Percentiles rank a stretch among this genome's conserved stretches.
These are phyloP conservation scores for Onychomys torridus DNA, from an alignment of 2,797 vertebrate genomes.

Conservation along the genomic window DNA sequence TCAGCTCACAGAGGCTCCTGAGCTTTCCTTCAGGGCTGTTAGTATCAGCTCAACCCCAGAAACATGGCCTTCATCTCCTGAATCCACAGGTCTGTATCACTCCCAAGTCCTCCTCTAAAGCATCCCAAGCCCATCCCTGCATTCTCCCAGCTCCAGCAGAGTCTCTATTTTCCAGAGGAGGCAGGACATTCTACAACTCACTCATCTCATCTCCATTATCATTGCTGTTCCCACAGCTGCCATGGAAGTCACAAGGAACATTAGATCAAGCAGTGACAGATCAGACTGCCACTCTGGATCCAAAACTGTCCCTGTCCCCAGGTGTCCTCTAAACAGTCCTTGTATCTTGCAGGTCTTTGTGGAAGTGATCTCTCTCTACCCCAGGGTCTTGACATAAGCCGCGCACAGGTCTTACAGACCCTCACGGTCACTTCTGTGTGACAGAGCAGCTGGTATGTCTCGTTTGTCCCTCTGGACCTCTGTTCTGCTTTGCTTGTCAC, in stretches of 20 bases:
- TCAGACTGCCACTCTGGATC: not conserved
- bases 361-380: not conserved
- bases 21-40: accelerated
- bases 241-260: not conserved
- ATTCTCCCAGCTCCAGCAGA: not conserved
- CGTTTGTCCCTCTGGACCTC: no score
- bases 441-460: no score
- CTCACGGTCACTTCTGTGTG: not conserved
- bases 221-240: not conserved
- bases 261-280: not conserved
- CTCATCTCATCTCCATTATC: no score
- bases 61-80: no score
- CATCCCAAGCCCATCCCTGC: accelerated
- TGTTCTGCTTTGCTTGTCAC: not conserved
- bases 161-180: not conserved
- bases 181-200: not conserved
- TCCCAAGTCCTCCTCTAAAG: accelerated
- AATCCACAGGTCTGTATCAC: accelerated
- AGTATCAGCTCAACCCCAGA: not conserved
- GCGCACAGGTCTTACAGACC: no score
- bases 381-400: not conserved
- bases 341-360: not conserved
- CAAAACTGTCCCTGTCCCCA: not conserved
- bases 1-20: not conserved
- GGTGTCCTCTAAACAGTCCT: not conserved